Evolutionary conservation across 2,888 invertebrate species (phyloP), one percentile per base, ranked within the genome.

Genomic region (Luffia ferchaultella): DNA sequence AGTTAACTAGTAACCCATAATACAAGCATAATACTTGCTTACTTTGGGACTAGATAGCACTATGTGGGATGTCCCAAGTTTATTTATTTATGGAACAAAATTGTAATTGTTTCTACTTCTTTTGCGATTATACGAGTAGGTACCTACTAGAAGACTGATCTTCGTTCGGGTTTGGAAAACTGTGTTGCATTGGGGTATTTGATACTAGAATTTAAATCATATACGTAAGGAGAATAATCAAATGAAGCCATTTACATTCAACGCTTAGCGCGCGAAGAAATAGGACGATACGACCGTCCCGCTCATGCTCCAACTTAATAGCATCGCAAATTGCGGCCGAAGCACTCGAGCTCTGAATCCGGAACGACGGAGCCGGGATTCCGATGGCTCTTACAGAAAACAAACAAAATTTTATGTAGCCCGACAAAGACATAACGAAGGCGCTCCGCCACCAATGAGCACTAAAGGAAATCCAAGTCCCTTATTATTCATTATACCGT

Each of bases 161-260:
- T n/a, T n/a, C n/a, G n/a, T n/a, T n/a, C n/a, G n/a, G n/a, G n/a
- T n/a, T n/a, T n/a, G n/a, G n/a, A n/a, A n/a, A n/a, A n/a, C n/a
- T n/a, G n/a, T n/a, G n/a, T n/a, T n/a, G n/a, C n/a, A n/a, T n/a
- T n/a, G n/a, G n/a, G n/a, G n/a, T n/a, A n/a, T n/a, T n/a, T n/a
- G n/a, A n/a, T n/a, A n/a, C n/a, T n/a, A n/a, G n/a, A n/a, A n/a
- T n/a, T n/a, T n/a, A n/a, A n/a, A n/a, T n/a, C n/a, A n/a, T n/a
- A n/a, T n/a, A n/a, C n/a, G n/a, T n/a, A n/a, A n/a, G n/a, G n/a
- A n/a, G n/a, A n/a, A 74, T 75, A 76, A 77, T 75, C 73, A 78
- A 80, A 80, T 80, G 78, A 77, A 79, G 76, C 73, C 70, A 78
- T 82, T 80, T 77, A 72, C 73, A 79, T 80, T 80, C 79, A 75